Base-by-base conservation (phyloP, 2,113 vertebrate genomes). In the Calidris pygmaea region DNA sequence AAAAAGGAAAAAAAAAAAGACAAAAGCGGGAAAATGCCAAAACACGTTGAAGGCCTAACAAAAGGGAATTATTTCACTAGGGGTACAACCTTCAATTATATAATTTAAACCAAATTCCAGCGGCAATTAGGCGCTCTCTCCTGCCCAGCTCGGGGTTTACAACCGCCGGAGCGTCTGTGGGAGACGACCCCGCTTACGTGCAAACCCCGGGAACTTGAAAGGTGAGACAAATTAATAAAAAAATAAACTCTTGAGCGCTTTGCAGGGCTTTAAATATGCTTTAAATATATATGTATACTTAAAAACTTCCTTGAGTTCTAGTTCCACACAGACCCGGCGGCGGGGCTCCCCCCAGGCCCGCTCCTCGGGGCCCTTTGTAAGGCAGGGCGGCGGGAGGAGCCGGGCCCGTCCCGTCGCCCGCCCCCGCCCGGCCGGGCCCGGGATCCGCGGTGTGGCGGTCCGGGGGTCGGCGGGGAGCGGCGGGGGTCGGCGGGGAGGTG, bases 21-120 rank as follows among this genome's bases (percentile, higher is more conserved):
- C 80, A 87, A 91, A 96, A 96, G 75, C 43, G 14, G 82, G 75
- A 62, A 95, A 95, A 94, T 9, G 50, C 85, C 94, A 72, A 93
- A 80, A 85, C n/a, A 65, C 37, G 27, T 32, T 62, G 32, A 67
- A 90, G 87, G 81, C 94, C 92, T 80, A 79, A 85, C 82, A 92
- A 91, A 91, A 87, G 55, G 68, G 56, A 47, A 17, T 52, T 19
- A 35, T 43, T 91, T 82, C 58, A 35, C 29, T 2, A 2, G 30
- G 75, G 78, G 53, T 34, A 63, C 27, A 87, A 30, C 70, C 90
- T 83, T 85, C 43, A n/a, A 66, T 65, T 71, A 35, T 27, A 34
- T 1, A 17, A 55, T 77, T 89, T 87, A 35, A 34, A 59, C 53
- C 45, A 21, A 68, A 85, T 67, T 73, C 85, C 62, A 68, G 75